phyloP scores from a whole-genome alignment of 2,888 invertebrate species.

The Ochlodes sylvanus region DNA sequence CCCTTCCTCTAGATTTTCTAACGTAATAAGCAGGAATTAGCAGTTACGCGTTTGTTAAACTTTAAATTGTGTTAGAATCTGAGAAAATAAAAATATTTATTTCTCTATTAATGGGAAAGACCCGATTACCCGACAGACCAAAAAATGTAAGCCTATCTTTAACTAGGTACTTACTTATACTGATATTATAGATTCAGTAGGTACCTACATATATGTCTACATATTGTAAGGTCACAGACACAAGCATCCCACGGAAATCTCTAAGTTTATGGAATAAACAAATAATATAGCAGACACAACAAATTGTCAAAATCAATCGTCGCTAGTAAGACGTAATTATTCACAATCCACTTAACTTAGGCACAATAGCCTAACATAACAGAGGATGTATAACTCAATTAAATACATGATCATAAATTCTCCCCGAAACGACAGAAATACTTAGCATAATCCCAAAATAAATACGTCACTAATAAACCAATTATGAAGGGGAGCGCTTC shows the following conservation, averaged over 20 bases:
- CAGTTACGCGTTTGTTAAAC: neutral
- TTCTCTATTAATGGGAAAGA: too few species aligned
- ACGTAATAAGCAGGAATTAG: slow-evolving; percentile 12
- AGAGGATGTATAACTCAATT: slow-evolving; percentile 17
- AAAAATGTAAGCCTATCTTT: too few species aligned
- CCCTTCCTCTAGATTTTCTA: slow-evolving; percentile 21
- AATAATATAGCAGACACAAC: too few species aligned
- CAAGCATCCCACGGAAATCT: neutral
- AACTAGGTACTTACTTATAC: too few species aligned
- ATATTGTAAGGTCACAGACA: neutral
- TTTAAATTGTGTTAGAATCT: neutral
- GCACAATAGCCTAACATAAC: neutral
- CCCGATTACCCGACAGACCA: too few species aligned
- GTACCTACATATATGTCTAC: too few species aligned
- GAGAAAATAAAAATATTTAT: neutral
- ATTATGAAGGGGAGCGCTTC: slow-evolving; percentile 72
- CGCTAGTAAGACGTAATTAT: neutral
- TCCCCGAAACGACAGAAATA: slow-evolving; percentile 19
- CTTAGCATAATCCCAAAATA: slow-evolving; percentile 62
- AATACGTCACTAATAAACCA: slow-evolving; percentile 78
- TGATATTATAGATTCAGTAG: too few species aligned
- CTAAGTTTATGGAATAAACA: too few species aligned
- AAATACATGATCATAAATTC: slow-evolving; percentile 13
- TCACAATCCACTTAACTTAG: neutral
- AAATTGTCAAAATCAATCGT: too few species aligned